Conservation (phyloP, 2,888 invertebrate genomes). For the Athripsodes cinereus region DNA sequence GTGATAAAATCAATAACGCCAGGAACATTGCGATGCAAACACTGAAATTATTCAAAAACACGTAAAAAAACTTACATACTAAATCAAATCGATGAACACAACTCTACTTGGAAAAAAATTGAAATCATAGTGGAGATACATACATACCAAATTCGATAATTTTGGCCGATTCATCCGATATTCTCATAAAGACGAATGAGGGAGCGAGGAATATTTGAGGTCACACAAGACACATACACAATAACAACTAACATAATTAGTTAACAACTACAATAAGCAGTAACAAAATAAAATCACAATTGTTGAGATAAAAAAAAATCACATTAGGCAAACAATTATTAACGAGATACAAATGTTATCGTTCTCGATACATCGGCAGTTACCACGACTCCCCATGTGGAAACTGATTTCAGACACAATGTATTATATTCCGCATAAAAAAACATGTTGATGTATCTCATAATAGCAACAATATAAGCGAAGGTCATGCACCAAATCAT, state of each 20-base stretch:
- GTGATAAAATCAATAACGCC: too few relatives aligned
- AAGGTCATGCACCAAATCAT: too few relatives aligned
- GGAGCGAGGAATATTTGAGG: not conserved
- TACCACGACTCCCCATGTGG: not conserved
- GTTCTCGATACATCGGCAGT: not conserved
- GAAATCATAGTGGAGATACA: too few relatives aligned
- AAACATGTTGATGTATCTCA: too few relatives aligned
- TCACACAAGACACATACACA: not conserved
- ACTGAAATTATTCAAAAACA: too few relatives aligned
- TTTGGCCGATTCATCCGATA: not conserved
- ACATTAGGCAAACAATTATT: not conserved
- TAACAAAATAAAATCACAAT: not conserved
- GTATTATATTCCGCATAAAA: too few relatives aligned
- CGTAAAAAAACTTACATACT: too few relatives aligned
- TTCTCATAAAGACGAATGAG: not conserved
- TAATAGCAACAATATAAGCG: too few relatives aligned
- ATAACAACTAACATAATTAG: not conserved
- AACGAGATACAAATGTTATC: not conserved
- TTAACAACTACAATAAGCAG: not conserved
- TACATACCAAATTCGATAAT: not conserved
- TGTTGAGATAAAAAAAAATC: not conserved
- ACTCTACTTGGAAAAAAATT: too few relatives aligned
- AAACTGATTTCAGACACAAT: not conserved
- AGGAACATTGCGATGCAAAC: too few relatives aligned
- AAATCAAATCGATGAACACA: too few relatives aligned